Percentiles rank a stretch among this genome's conserved stretches.
Conservation (phyloP, 2,888 invertebrate species). For the Atethmia centrago region DNA sequence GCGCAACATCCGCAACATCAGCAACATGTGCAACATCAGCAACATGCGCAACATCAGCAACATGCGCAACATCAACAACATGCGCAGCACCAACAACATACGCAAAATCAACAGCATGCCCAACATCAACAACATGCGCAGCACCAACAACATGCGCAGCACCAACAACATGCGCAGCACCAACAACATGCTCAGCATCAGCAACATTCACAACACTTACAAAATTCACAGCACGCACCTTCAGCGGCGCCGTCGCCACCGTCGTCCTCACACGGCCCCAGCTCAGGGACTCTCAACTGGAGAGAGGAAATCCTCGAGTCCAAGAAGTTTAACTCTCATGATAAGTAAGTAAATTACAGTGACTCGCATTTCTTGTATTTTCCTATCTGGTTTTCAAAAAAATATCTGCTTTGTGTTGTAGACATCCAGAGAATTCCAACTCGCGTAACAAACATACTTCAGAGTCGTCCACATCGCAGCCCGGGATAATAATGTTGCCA, state of each 20-base stretch:
- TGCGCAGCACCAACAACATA: slow-evolving; percentile 22
- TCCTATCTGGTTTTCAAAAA: background rate
- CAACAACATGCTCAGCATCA: slow-evolving; percentile 21
- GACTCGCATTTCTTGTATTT: background rate
- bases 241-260: slow-evolving; percentile 24
- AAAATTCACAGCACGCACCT: slow-evolving; percentile 40
- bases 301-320: slow-evolving; percentile 88
- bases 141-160: slow-evolving; percentile 57
- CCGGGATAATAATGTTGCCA: slow-evolving; percentile 85
- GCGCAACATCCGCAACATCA: slow-evolving; percentile 26
- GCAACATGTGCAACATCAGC: slow-evolving; percentile 12
- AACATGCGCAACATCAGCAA: slow-evolving; percentile 62
- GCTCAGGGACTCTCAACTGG: slow-evolving; percentile 83
- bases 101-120: slow-evolving; percentile 28
- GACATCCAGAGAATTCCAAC: slow-evolving; percentile 76
- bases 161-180: slow-evolving; percentile 27
- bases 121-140: slow-evolving; percentile 27
- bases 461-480: slow-evolving; percentile 81
- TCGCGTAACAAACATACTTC: slow-evolving; percentile 80
- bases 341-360: slow-evolving; percentile 73
- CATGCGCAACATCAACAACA: slow-evolving; percentile 24
- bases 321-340: slow-evolving; percentile 80
- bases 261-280: slow-evolving; percentile 49
- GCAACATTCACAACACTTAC: slow-evolving; percentile 41
- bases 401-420: slow-evolving; percentile 58